Evolutionary conservation across 1,140 invertebrate species (phyloP).

Genomic region (Heliconius hermathena): DNA sequence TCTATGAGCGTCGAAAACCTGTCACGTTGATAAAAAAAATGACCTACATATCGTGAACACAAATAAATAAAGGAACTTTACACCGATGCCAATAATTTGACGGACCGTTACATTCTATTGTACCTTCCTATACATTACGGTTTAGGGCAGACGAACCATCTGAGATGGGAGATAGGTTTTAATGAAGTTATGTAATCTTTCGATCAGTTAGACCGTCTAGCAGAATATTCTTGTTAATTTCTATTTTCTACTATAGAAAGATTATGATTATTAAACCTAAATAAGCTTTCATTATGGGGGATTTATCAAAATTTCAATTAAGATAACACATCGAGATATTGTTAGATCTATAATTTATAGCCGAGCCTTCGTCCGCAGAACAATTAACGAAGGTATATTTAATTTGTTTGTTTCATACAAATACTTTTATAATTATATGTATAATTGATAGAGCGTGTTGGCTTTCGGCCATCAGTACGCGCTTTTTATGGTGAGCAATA

Average conservation of each 20-base stretch:
- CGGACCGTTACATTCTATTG: constrained; percentile 57
- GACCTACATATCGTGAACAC: constrained; percentile 63
- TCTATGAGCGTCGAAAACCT: constrained; percentile 53
- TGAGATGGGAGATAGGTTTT: constrained; percentile 26
- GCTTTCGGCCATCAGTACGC: constrained; percentile 10
- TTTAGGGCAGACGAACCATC: constrained; percentile 45
- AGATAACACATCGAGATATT: neutral
- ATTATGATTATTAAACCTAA: constrained; percentile 5
- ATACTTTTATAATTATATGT: constrained; percentile 12
- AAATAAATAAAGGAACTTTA: constrained; percentile 64
- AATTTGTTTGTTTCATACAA: neutral
- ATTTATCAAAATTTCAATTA: constrained; percentile 21
- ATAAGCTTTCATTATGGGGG: constrained; percentile 7
- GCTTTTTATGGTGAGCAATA: constrained; percentile 37
- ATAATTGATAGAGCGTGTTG: constrained; percentile 3
- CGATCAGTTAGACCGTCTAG: constrained; percentile 17
- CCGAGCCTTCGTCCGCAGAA: neutral
- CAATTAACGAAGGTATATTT: neutral
- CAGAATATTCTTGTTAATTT: constrained; percentile 31
- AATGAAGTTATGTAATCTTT: constrained; percentile 33
- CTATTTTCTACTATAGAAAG: constrained; percentile 20
- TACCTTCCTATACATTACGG: constrained; percentile 40
- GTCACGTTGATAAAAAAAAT: constrained; percentile 59
- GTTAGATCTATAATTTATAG: neutral
- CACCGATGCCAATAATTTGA: constrained; percentile 56